Conservation (phyloP, 2,888 invertebrate genomes). For the Macrosoma leucophasiata region DNA sequence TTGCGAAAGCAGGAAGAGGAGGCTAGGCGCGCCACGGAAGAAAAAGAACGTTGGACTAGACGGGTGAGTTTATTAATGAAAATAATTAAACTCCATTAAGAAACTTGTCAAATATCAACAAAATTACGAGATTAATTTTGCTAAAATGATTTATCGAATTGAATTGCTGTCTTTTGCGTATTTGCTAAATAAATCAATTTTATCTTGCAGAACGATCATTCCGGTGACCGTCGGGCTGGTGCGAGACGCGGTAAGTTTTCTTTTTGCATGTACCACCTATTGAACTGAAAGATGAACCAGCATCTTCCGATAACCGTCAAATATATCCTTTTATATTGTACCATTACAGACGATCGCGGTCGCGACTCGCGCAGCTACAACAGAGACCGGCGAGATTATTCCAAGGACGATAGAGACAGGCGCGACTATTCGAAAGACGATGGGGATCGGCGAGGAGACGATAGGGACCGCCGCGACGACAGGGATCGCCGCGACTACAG, state of each 20-base stretch:
- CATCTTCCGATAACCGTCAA: too few relatives aligned
- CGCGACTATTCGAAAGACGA: slow-evolving; percentile 33
- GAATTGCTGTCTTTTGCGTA: too few relatives aligned
- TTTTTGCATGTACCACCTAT: too few relatives aligned
- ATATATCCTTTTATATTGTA: too few relatives aligned
- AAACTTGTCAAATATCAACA: too few relatives aligned
- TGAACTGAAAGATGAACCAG: too few relatives aligned
- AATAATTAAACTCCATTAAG: too few relatives aligned
- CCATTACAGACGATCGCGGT: slow-evolving; percentile 41
- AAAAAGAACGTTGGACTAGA: slow-evolving; percentile 65
- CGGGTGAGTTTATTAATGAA: slow-evolving; percentile 35
- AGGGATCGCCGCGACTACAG: slow-evolving; percentile 35
- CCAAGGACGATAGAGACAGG: slow-evolving; percentile 31
- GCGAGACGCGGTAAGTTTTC: slow-evolving; percentile 54
- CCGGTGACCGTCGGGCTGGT: slow-evolving; percentile 57
- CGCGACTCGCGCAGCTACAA: slow-evolving; percentile 61
- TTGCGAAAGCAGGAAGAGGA: slow-evolving; percentile 79
- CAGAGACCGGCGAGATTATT: slow-evolving; percentile 37
- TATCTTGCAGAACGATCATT: slow-evolving; percentile 57
- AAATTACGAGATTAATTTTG: too few relatives aligned
- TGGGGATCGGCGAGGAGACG: slow-evolving; percentile 28
- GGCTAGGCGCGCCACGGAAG: slow-evolving; percentile 51
- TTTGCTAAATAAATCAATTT: slow-evolving; percentile 9
- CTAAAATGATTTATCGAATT: too few relatives aligned
- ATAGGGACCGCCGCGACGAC: slow-evolving; percentile 30